These are phyloP conservation scores for Temnothorax longispinosus DNA, from an alignment of 1,140 invertebrate species.

Conservation along the genomic window DNA sequence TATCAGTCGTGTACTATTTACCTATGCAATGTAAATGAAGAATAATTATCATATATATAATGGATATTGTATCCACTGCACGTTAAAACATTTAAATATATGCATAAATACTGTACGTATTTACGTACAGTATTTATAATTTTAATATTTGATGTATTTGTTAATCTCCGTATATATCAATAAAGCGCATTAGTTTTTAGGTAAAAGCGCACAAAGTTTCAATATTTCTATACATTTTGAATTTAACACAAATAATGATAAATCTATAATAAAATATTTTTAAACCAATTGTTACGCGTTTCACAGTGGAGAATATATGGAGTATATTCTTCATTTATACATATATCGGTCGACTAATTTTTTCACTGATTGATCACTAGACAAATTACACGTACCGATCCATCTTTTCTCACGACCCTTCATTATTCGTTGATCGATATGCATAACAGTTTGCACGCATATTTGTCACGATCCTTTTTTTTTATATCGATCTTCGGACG, in stretches of 20 bases:
- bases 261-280: neutral
- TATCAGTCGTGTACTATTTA: neutral
- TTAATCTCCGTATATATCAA: neutral
- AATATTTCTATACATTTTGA: neutral
- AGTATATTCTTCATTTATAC: neutral
- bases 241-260: neutral
- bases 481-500: neutral
- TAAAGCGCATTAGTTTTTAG: neutral
- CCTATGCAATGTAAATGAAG: neutral
- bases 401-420: constrained; percentile 63
- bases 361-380: constrained; percentile 5
- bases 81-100: neutral
- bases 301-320: neutral
- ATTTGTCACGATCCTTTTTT: constrained; percentile 75
- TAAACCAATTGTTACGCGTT: neutral
- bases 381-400: constrained; percentile 38
- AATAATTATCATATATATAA: neutral
- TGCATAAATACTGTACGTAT: neutral
- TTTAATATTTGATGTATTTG: neutral
- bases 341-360: constrained; percentile 3
- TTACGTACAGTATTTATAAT: neutral
- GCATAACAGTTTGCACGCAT: constrained; percentile 83
- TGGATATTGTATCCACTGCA: neutral
- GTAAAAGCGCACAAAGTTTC: too few species aligned
- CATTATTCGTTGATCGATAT: constrained; percentile 78